phyloP scores from a whole-genome alignment of 2,113 vertebrate species.

The Abramis brama region DNA sequence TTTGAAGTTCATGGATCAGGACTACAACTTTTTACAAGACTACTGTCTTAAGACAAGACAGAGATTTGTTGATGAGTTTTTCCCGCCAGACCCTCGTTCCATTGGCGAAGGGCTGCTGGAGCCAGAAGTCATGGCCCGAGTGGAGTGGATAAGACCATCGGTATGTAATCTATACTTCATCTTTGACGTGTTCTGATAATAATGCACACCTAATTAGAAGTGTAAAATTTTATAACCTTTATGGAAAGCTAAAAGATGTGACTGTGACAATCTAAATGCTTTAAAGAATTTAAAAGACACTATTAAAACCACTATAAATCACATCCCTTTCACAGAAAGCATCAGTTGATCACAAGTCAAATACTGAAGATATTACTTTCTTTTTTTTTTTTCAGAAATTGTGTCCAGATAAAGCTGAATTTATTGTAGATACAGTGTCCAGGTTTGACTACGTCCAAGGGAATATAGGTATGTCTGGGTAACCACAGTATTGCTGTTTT shows the following conservation, averaged over 20 bases:
- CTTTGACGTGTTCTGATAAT: background rate
- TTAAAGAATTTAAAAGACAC: background rate
- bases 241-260: background rate
- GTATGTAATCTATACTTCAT: slow-evolving; percentile 46
- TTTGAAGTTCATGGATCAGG: slow-evolving; percentile 62
- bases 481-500: background rate
- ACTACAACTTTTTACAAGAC: slow-evolving; percentile 62
- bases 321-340: background rate
- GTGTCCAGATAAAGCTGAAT: slow-evolving; percentile 54
- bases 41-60: slow-evolving; percentile 37
- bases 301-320: background rate
- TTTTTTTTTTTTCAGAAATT: slow-evolving; percentile 60
- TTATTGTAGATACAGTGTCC: slow-evolving; percentile 66
- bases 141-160: slow-evolving; percentile 63
- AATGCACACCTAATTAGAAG: background rate
- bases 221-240: too few relatives aligned
- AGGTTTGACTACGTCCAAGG: slow-evolving; percentile 76
- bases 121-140: background rate
- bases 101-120: slow-evolving; percentile 64
- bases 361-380: background rate
- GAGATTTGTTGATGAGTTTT: slow-evolving; percentile 67
- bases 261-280: background rate
- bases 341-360: background rate
- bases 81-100: slow-evolving; percentile 69
- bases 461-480: slow-evolving; percentile 60